phyloP scores from a whole-genome alignment of 2,113 vertebrate genomes.

The Toxotes jaculatrix region DNA sequence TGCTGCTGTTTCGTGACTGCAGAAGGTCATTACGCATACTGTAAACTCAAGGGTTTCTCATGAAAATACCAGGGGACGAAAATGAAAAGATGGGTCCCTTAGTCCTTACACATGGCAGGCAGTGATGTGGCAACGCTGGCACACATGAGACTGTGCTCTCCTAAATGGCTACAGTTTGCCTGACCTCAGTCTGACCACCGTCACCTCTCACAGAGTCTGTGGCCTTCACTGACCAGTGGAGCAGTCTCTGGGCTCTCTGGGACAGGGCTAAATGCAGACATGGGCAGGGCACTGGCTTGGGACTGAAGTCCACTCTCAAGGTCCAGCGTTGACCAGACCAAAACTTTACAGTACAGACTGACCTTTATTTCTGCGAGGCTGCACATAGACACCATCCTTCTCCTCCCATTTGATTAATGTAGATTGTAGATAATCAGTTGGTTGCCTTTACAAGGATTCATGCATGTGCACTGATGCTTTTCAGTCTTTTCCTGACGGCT shows the following conservation, averaged over 20 bases:
- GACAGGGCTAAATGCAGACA: conserved; percentile 58
- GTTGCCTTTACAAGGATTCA: neutral
- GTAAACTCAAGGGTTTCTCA: conserved; percentile 64
- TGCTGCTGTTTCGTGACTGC: conserved; percentile 60
- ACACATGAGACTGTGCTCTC: conserved; percentile 40
- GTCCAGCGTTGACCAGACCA: conserved; percentile 29
- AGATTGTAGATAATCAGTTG: neutral
- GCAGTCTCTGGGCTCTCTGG: conserved; percentile 26
- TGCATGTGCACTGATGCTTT: neutral
- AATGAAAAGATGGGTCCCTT: conserved; percentile 57
- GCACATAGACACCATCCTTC: neutral
- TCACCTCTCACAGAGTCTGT: conserved; percentile 66
- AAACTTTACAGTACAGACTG: neutral
- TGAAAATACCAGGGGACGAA: conserved; percentile 67
- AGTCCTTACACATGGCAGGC: conserved; percentile 36
- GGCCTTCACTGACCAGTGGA: conserved; percentile 57
- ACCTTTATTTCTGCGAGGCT: conserved; percentile 5
- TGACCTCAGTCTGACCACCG: conserved; percentile 62
- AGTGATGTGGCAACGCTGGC: conserved; percentile 65
- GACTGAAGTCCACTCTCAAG: conserved; percentile 13
- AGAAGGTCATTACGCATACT: conserved; percentile 37
- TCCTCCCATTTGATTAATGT: neutral
- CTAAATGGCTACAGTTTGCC: conserved; percentile 53
- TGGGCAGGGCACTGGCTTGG: conserved; percentile 49
- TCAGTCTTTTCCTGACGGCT: neutral